Evolutionary conservation across 2,797 vertebrate genomes (phyloP), one percentile per base, ranked within the genome.

Genomic region (Astyanax mexicanus): DNA sequence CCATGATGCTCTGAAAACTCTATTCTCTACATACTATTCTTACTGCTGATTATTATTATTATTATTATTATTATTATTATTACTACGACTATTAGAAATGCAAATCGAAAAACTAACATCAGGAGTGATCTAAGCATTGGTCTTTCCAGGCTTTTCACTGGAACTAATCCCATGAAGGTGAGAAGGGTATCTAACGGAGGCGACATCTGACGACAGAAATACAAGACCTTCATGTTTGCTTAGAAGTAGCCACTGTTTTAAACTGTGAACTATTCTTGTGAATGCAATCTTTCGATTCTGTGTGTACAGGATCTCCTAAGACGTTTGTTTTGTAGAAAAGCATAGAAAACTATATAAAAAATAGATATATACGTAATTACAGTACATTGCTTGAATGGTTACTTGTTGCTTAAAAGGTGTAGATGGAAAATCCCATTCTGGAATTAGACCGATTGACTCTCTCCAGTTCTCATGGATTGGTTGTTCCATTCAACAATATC

Each of bases 191-290:
- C 37, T 32, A 13, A 67, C 13, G 54, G 32, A 61, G 44, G 15
- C 9, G 64, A 80, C 80, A 80, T 61, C 40, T 67, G 75, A 71
- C 29, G 71, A 9, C 75, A 84, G 83, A 67, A 65, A 68, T 67
- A 84, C 71, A 80, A n/a, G 78, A 86, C 69, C 80, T 79, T 72
- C 52, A 80, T 74, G 79, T 81, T 47, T 79, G 80, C 81, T 83
- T 78, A 61, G 77, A 84, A 83, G 84, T 84, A 77, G 76, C 80
- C 79, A 74, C 82, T 76, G 84, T 83, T 86, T 86, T 86, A 92
- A 92, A 92, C 92, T 93, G 92, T 92, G 91, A 92, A 90, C 84
- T 85, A 84, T 87, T 83, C 65, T 80, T 67, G 81, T 80, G 73
- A 78, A 83, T 81, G 65, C 69, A 79, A 80, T 74, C 78, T 74